A percentile compares a stretch with the other conserved stretches of the same genome.
Evolutionary conservation across 2,113 vertebrate genomes (phyloP).

Genomic region (Neotoma lepida): DNA sequence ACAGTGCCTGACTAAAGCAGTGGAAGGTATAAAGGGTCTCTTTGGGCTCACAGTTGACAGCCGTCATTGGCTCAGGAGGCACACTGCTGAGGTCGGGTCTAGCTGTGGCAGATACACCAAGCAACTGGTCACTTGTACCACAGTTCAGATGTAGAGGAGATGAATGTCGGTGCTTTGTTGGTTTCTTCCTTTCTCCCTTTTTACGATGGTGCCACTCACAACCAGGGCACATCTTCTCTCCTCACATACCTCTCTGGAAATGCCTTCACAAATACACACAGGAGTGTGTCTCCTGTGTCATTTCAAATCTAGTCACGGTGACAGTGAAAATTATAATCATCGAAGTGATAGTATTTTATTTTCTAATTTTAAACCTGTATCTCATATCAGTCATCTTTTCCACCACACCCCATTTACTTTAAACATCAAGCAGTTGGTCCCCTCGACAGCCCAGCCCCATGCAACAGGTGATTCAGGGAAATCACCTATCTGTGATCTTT

Average conservation of each 20-base stretch:
- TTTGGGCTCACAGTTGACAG: no score
- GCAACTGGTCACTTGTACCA: background rate
- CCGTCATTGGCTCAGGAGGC: no score
- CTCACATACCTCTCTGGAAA: background rate
- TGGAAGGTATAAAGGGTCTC: background rate
- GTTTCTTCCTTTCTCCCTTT: background rate
- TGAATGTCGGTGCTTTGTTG: no score
- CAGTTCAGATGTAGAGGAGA: no score
- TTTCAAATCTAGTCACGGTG: background rate
- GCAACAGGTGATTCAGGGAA: rapidly evolving
- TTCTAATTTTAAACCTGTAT: background rate
- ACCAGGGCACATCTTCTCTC: background rate
- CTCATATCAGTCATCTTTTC: background rate
- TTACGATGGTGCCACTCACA: background rate
- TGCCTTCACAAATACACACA: background rate
- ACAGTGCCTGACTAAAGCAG: background rate
- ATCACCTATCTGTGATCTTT: background rate
- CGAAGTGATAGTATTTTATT: no score
- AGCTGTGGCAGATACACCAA: background rate
- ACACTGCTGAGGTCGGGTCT: background rate
- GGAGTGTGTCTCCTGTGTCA: background rate
- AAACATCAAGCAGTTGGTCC: background rate
- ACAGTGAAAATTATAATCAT: background rate
- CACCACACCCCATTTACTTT: background rate
- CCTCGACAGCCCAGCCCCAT: background rate